Evolutionary conservation across 2,113 vertebrate genomes (phyloP).

Genomic region (Callospermophilus lateralis): DNA sequence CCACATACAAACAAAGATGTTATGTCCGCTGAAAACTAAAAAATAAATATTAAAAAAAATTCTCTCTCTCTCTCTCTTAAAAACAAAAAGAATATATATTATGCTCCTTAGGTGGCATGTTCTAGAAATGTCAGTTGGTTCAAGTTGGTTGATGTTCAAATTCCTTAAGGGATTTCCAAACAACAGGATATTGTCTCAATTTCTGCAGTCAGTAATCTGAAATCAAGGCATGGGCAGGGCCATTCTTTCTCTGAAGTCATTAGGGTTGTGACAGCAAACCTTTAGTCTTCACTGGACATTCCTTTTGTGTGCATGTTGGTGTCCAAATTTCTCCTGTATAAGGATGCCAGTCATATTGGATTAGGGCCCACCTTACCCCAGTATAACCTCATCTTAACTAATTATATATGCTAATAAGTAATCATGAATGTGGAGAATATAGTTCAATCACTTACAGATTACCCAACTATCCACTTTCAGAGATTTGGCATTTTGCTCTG

Average conservation of each 20-base stretch:
- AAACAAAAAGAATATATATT: too few relatives aligned
- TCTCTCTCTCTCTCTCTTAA: too few relatives aligned
- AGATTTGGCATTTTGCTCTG: background rate
- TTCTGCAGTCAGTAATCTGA: background rate
- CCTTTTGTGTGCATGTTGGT: background rate
- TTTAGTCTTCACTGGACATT: background rate
- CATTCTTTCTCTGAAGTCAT: background rate
- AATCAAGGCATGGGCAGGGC: background rate
- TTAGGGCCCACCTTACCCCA: background rate
- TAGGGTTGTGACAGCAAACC: background rate
- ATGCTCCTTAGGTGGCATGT: too few relatives aligned
- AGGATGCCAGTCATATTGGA: background rate
- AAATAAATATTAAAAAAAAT: too few relatives aligned
- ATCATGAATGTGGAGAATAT: background rate
- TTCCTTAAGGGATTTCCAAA: background rate
- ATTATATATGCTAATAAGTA: background rate
- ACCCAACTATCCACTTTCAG: background rate
- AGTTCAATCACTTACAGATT: background rate
- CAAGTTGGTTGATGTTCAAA: too few relatives aligned
- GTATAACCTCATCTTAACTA: background rate
- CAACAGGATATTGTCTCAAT: background rate
- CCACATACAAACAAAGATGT: too few relatives aligned
- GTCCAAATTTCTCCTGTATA: background rate
- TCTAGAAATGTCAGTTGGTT: too few relatives aligned
- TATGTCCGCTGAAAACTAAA: too few relatives aligned